Evolutionary conservation across 2,113 vertebrate species (phyloP).

Genomic region (Willisornis vidua): DNA sequence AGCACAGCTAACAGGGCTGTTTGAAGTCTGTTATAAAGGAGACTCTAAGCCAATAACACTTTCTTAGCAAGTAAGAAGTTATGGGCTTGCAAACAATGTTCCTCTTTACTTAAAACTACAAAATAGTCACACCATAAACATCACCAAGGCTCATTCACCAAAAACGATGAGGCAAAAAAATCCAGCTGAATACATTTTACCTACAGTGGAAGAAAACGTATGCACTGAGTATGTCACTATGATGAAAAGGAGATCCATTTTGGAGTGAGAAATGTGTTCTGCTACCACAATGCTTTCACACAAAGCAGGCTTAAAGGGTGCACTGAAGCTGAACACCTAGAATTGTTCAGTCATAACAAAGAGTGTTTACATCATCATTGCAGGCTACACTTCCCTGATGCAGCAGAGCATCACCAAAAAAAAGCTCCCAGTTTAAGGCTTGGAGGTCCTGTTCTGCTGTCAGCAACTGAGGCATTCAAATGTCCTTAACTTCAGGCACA

Average conservation of each 20-base stretch:
- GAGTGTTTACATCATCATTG: neutral
- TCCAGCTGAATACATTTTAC: neutral
- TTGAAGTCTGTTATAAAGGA: neutral
- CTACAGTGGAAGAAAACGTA: neutral
- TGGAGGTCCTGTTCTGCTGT: neutral
- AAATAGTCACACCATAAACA: neutral
- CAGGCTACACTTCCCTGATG: neutral
- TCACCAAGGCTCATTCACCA: neutral
- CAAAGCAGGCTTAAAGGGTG: neutral
- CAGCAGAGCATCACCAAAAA: neutral
- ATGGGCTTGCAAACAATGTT: neutral
- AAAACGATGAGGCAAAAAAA: slow-evolving; percentile 2
- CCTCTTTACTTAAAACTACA: neutral
- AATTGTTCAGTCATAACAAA: neutral
- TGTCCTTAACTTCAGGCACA: neutral
- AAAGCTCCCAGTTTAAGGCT: neutral
- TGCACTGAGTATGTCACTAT: neutral
- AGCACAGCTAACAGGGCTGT: neutral
- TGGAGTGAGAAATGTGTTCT: neutral
- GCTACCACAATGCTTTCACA: neutral
- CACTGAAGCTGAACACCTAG: neutral
- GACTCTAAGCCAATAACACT: neutral
- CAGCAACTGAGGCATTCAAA: neutral
- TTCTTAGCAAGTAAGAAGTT: neutral
- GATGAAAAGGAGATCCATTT: neutral